Conservation (phyloP, 2,888 invertebrate genomes). For the Leptinotarsa haldemani region DNA sequence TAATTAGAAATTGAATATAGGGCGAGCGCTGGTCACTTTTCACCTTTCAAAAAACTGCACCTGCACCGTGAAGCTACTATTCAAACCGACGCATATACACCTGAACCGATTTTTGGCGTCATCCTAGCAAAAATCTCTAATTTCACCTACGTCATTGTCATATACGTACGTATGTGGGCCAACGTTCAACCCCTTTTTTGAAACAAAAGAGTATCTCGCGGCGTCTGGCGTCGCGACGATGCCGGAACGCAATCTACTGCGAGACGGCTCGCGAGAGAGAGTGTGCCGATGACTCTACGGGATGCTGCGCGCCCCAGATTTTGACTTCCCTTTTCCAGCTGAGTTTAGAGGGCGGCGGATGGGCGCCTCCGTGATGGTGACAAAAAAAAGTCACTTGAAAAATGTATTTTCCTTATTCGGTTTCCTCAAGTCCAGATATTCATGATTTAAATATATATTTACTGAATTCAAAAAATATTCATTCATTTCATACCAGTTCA, state of each 20-base stretch:
- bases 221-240: conserved; percentile 40
- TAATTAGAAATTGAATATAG: too few species aligned
- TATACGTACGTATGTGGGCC: conserved; percentile 43
- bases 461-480: too few species aligned
- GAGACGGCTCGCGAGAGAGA: conserved; percentile 34
- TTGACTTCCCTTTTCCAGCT: conserved; percentile 22
- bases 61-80: background rate
- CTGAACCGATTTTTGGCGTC: too few species aligned
- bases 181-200: conserved; percentile 40
- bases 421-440: too few species aligned
- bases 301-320: conserved; percentile 55
- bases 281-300: conserved; percentile 40
- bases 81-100: conserved; percentile 8
- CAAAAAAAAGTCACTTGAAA: background rate
- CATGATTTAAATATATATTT: too few species aligned
- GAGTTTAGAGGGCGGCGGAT: conserved; percentile 5
- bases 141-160: conserved; percentile 35
- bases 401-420: background rate
- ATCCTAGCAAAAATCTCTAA: too few species aligned
- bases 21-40: too few species aligned
- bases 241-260: conserved; percentile 49
- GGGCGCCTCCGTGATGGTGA: conserved; percentile 11
- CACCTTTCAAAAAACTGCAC: background rate
- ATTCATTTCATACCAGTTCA: too few species aligned
- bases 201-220: conserved; percentile 35